Conservation (phyloP, 2,888 invertebrate species). For the Cerastis leucographa region DNA sequence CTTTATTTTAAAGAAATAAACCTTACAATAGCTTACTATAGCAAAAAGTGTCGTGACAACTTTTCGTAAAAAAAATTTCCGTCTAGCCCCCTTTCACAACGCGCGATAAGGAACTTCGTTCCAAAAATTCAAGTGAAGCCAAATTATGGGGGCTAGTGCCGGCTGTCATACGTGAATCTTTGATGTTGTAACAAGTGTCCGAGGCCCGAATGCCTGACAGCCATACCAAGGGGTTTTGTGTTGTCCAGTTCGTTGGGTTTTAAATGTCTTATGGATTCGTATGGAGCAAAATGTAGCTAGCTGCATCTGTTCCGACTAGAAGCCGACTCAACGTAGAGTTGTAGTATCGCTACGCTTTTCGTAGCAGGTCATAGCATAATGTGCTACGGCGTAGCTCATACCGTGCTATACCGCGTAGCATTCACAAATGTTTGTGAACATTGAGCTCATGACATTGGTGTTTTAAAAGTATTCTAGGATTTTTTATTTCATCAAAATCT, state of each 20-base stretch:
- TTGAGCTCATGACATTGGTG: background rate
- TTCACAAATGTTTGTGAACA: background rate
- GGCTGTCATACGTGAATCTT: background rate
- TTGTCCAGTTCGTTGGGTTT: background rate
- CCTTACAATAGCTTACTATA: too few species aligned
- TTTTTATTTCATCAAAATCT: background rate
- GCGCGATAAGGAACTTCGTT: too few species aligned
- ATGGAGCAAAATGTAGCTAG: background rate
- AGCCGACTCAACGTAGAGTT: background rate
- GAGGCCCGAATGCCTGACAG: background rate
- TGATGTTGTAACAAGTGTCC: background rate
- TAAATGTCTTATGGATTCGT: background rate
- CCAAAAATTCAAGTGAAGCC: background rate
- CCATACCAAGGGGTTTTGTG: background rate
- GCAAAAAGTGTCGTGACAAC: too few species aligned
- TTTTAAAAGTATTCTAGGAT: background rate
- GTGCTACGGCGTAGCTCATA: slow-evolving; percentile 25
- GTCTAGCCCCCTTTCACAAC: too few species aligned
- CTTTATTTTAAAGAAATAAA: too few species aligned
- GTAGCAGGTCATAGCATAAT: background rate
- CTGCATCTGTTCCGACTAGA: background rate
- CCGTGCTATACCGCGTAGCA: background rate
- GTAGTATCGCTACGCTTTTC: background rate
- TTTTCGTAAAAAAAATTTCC: too few species aligned
- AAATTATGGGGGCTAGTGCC: background rate